Percentiles rank a stretch among this genome's conserved stretches.
Conservation (phyloP, 1,140 invertebrate species). For the Tetramorium alpestre region DNA sequence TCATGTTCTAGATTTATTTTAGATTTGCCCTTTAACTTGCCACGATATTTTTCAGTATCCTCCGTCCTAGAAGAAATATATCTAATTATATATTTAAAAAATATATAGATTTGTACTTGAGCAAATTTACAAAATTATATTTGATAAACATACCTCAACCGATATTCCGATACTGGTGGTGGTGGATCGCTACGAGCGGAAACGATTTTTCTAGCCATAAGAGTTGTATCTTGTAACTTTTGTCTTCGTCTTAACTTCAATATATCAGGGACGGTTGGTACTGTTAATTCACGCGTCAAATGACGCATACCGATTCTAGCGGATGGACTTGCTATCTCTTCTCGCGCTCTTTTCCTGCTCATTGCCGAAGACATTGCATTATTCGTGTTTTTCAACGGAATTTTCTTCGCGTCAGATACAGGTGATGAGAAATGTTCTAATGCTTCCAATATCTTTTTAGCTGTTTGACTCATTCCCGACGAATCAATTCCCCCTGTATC, state of each 20-base stretch:
- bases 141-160: conserved; percentile 75
- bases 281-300: conserved; percentile 85
- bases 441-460: conserved; percentile 89
- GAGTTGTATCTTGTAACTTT: conserved; percentile 87
- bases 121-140: not conserved
- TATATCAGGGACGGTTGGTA: conserved; percentile 87
- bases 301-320: conserved; percentile 82
- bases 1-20: conserved; percentile 81
- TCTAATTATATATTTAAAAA: not conserved
- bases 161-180: conserved; percentile 75
- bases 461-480: conserved; percentile 87
- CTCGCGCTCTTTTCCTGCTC: conserved; percentile 73
- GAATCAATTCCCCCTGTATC: conserved; percentile 77
- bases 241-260: conserved; percentile 87
- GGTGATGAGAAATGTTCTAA: conserved; percentile 91
- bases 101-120: not conserved
- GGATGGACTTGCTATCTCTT: conserved; percentile 70
- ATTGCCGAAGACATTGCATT: conserved; percentile 38
- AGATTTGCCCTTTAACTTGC: conserved; percentile 69
- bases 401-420: conserved; percentile 90
- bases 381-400: conserved; percentile 85
- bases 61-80: conserved; percentile 69
- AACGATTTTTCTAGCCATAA: conserved; percentile 88
- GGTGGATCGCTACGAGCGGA: conserved; percentile 80
- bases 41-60: conserved; percentile 70